Evolutionary conservation across 2,797 vertebrate species (phyloP), one percentile per base, ranked within the genome.

Genomic region (Potorous gilbertii): DNA sequence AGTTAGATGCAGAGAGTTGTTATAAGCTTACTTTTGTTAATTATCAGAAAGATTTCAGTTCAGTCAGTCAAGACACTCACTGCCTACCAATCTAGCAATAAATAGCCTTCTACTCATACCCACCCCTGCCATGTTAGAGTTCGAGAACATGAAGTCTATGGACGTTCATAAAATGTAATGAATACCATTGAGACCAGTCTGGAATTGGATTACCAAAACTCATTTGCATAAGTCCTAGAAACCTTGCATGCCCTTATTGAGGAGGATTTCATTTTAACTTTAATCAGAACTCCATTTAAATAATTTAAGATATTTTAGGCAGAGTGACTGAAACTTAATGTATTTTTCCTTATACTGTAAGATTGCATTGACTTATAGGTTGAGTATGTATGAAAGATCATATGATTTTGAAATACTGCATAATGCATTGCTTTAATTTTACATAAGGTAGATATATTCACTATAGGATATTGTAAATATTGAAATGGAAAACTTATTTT

Each of bases 221-320:
- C 66, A 96, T 92, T 94, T 97, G 91, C 93, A 94, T 56, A 96
- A 92, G 90, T 92, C 94, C 91, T 94, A 89, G 95, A 95, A 96
- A 95, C 50, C 90, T 96, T 91, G 31, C 89, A 55, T 50, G 50
- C 54, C 92, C 56, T 94, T 94, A 9, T 91, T 94, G 92, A 93
- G 96, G 87, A 96, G 87, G 93, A 94, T 94, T 95, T 97, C 95
- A 95, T 94, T 96, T 97, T 94, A 94, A 93, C 95, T 94, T 95
- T 95, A 95, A 96, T 97, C 93, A 95, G 91, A 95, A 96, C 95
- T 97, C 90, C 52, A 62, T 97, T 97, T 97, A 96, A 97, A 97
- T 94, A 95, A 95, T 94, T 94, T 93, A 96, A 46, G 56, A 56
- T 95, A 91, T 96, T 96, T 95, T 90, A 66, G 94, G 89, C 54